Percentiles rank a stretch among this genome's conserved stretches.
These are phyloP conservation scores for Cerceris ruficornis DNA, from an alignment of 2,888 invertebrate species.

Conservation along the genomic window DNA sequence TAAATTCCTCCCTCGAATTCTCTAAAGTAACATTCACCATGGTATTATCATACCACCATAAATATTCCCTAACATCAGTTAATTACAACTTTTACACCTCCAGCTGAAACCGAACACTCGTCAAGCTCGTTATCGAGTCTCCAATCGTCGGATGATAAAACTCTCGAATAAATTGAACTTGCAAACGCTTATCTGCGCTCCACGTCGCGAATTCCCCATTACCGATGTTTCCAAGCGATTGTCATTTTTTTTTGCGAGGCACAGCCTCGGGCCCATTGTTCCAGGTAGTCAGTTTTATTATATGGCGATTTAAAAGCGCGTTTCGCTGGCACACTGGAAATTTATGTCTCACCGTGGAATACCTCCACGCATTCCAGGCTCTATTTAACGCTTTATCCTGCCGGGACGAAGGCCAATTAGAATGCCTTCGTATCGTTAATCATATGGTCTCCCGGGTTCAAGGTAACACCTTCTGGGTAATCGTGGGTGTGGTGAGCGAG, in stretches of 20 bases:
- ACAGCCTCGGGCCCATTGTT: constrained; percentile 16
- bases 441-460: constrained; percentile 54
- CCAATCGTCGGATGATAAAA: too few species aligned
- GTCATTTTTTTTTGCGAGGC: neutral
- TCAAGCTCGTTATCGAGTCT: too few species aligned
- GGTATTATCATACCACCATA: too few species aligned
- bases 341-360: constrained; percentile 16
- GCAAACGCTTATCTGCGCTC: too few species aligned
- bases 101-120: too few species aligned
- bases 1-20: too few species aligned
- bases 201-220: neutral
- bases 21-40: too few species aligned
- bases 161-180: too few species aligned
- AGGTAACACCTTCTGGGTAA: constrained; percentile 42
- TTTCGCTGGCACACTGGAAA: constrained; percentile 23
- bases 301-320: constrained; percentile 1
- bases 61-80: too few species aligned
- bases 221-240: neutral
- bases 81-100: too few species aligned
- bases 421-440: constrained; percentile 49
- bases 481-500: constrained; percentile 55
- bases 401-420: constrained; percentile 54
- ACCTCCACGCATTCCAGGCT: constrained; percentile 29
- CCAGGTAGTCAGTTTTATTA: neutral
- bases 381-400: constrained; percentile 37